Base-by-base conservation (phyloP, 2,797 vertebrate genomes). In the Melopsittacus undulatus region DNA sequence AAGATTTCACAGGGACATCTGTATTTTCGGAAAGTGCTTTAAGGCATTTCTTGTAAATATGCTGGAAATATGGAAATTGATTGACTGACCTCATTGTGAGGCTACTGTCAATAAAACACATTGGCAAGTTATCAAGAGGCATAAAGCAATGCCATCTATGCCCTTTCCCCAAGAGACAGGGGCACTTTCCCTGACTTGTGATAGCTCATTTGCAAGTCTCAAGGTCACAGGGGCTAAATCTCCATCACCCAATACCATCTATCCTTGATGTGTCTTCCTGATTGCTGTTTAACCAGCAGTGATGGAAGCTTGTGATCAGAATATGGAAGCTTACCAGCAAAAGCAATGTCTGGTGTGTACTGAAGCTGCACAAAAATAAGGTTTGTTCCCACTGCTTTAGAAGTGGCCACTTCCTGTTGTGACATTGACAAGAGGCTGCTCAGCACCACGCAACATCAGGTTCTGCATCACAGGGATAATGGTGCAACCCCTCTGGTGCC, bases 1-100 rank as follows among this genome's bases (percentile, higher is more conserved):
- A 92, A 77, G 51, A 82, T 90, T 87, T 94, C 72, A 89, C 59
- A 72, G 76, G 75, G 70, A 78, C 67, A 80, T 79, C n/a, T 72
- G 45, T 94, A 94, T 90, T 95, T 97, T 94, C 87, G 82, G 92
- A 93, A 95, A 97, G 22, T 51, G 90, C 95, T 92, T 89, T 73
- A 85, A 91, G 95, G 94, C 87, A 73, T 93, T 92, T 96, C 86
- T 89, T 69, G 56, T 87, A 93, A 96, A 97, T 93, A 92, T 64
- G 63, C 63, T 84, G 85, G 77, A 95, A 95, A 95, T 95, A 94
- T 86, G 78, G 92, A 96, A 93, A 95, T 17, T 72, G 95, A 95
- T 77, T 90, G 95, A 97, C 84, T 82, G 96, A 93, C 89, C 95
- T 97, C 14, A 0, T 87, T 96, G 92, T 87, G 91, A 89, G 62